Evolutionary conservation across 2,113 vertebrate genomes (phyloP), one percentile per base, ranked within the genome.

Genomic region (Suncus etruscus): DNA sequence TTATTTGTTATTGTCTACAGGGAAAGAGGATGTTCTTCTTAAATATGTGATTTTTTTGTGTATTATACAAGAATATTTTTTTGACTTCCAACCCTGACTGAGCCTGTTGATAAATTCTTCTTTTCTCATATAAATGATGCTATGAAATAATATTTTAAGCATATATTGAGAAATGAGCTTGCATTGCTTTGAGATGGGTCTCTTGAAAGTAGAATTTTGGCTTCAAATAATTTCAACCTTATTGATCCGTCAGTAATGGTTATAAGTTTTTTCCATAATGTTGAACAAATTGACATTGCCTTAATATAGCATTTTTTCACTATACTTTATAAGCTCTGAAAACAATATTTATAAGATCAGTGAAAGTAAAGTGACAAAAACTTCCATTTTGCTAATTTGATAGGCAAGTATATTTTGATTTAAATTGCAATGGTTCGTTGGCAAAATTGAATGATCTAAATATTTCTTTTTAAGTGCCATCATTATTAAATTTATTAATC

Each of bases 401-500:
- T 85, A 85, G 22, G 77, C 15, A 91, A 83, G 74, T 6, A 29
- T 69, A 65, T 65, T 92, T 88, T 65, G 27, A 84, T 93, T 95
- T 91, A 80, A 87, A 87, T 76, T 89, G 1, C 1, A 90, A 8
- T 86, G 85, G 11, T 79, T 83, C 87, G n/a, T 83, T 91, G 89
- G 15, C 51, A 22, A 92, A 25, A 2, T 78, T 94, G 83, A 73
- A n/a, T 29, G 58, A 65, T 69, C 89, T 82, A 92, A 58, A 48
- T 87, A 73, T 77, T 84, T 93, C 88, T 86, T 83, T 90, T 92
- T 88, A 15, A 73, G 83, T 73, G 58, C 78, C 47, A 39, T 92
- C 18, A 85, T 89, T 68, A 84, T 48, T 82, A 50, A 82, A 68
- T 31, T 81, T 84, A 48, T 69, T 85, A 20, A 61, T 73, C n/a